A percentile compares a stretch with the other conserved stretches of the same genome.
These are phyloP conservation scores for Crax fasciolata DNA, from an alignment of 2,797 vertebrate species.

Conservation along the genomic window DNA sequence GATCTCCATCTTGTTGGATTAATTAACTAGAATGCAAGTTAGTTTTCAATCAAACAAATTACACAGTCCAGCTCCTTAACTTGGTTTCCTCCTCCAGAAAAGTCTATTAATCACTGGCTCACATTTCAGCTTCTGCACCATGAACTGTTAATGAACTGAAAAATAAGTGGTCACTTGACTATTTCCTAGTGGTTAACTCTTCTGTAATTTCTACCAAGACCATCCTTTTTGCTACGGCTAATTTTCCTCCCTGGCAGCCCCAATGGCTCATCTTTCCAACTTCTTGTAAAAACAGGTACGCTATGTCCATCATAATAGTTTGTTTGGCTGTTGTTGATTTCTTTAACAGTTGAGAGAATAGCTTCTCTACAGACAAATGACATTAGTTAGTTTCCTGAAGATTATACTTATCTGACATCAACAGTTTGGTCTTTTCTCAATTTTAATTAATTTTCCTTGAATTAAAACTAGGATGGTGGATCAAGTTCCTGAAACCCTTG, in stretches of 20 bases:
- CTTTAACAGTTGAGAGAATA: not conserved
- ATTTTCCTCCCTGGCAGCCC: not conserved
- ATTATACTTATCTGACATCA: not conserved
- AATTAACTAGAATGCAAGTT: not conserved
- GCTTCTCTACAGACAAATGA: not conserved
- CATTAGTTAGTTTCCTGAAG: not conserved
- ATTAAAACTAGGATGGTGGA: not conserved
- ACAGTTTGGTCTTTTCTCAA: not conserved
- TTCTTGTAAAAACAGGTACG: not conserved
- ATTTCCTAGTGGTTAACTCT: not conserved
- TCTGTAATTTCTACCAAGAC: not conserved
- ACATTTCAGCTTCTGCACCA: not conserved
- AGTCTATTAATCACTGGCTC: not conserved
- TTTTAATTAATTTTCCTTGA: not conserved
- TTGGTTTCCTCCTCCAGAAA: not conserved
- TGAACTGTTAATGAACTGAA: not conserved
- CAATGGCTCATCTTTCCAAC: not conserved
- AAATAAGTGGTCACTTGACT: not conserved
- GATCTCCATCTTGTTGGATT: not conserved
- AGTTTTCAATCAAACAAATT: not conserved
- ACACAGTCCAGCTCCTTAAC: not conserved
- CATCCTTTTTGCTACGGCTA: not conserved
- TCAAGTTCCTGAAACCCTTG: not conserved
- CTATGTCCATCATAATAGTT: not conserved
- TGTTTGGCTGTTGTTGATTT: not conserved